Evolutionary conservation across 2,113 vertebrate species (phyloP).

Genomic region (Gallinago paraguaiae): DNA sequence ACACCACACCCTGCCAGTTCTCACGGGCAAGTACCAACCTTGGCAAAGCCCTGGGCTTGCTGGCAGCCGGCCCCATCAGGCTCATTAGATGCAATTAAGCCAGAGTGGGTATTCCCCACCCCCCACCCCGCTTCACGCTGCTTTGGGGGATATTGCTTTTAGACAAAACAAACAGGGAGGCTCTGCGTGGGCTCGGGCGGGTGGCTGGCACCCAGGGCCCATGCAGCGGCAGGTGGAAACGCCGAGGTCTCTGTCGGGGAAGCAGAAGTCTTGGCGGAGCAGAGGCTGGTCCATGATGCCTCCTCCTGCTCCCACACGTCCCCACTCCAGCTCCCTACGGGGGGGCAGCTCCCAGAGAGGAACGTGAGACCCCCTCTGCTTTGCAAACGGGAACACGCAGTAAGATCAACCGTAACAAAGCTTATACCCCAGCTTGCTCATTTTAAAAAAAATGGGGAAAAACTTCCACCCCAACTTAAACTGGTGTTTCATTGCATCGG

Average conservation of each 20-base stretch:
- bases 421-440: rapidly evolving
- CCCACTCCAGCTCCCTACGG: rapidly evolving
- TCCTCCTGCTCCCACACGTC: not conserved
- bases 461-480: not conserved
- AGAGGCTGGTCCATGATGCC: rapidly evolving
- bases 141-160: not conserved
- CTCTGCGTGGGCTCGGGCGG: constrained; percentile 30
- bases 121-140: not conserved
- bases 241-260: not conserved
- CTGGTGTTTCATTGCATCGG: not conserved
- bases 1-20: constrained; percentile 8
- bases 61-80: constrained; percentile 6
- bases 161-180: constrained; percentile 31
- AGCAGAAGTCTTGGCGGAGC: not conserved
- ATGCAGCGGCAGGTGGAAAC: not conserved
- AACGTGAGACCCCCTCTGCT: not conserved
- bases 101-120: not conserved
- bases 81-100: not conserved
- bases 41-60: not conserved
- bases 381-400: rapidly evolving
- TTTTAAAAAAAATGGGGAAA: rapidly evolving
- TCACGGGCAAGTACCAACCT: not conserved
- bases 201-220: not conserved
- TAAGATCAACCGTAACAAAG: rapidly evolving
- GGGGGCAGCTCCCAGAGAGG: rapidly evolving